phyloP scores from a whole-genome alignment of 2,888 invertebrate genomes.

The Hyposoter didymator region DNA sequence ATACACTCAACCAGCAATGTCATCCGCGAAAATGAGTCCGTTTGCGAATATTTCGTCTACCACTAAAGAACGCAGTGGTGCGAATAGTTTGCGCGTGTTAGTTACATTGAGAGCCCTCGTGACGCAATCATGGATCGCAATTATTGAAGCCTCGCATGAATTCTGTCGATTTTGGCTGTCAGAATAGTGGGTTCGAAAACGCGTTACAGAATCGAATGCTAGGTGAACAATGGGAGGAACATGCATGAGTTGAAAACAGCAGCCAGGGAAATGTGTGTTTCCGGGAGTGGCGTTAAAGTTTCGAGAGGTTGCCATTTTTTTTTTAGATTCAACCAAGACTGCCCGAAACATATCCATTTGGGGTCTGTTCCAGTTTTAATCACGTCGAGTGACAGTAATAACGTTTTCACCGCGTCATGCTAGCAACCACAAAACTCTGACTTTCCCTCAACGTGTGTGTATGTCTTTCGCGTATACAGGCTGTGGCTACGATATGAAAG shows the following conservation, averaged over 20 bases:
- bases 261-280: neutral
- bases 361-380: constrained; percentile 71
- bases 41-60: neutral
- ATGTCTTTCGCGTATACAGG: neutral
- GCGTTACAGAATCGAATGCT: neutral
- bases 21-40: neutral
- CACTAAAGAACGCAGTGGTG: neutral
- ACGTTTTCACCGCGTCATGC: constrained; percentile 65
- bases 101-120: neutral
- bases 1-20: neutral
- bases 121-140: neutral
- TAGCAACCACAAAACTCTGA: constrained; percentile 18
- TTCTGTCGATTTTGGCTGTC: neutral
- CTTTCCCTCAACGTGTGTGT: neutral
- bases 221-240: neutral
- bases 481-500: constrained; percentile 44
- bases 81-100: neutral
- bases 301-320: neutral
- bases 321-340: neutral
- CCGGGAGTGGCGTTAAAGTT: neutral
- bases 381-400: constrained; percentile 64
- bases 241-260: neutral
- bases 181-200: neutral
- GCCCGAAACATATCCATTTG: constrained; percentile 58
- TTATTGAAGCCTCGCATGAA: no score